Base-by-base conservation (phyloP, 2,797 vertebrate genomes). In the Novumbra hubbsi region DNA sequence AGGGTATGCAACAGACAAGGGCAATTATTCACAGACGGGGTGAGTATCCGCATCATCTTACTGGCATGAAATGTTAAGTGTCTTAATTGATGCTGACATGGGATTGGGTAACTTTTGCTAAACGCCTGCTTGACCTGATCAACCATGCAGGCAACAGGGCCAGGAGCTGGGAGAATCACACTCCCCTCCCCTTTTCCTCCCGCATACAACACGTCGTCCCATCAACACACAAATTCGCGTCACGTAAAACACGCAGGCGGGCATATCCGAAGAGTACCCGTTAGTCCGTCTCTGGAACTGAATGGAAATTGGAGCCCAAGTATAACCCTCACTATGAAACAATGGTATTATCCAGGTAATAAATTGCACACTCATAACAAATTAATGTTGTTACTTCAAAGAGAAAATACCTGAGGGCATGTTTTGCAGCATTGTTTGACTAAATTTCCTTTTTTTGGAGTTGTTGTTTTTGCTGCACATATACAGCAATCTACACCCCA, bases 401-500 rank as follows among this genome's bases (percentile, higher is more conserved):
- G 63, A 21, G 4, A 38, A 52, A 45, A 62, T 21, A 6, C 52
- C 65, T 72, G 71, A 70, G 8, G 72, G 76, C 82, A 71, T 65
- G 83, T 81, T 67, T 62, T 77, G 79, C 55, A 57, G 21, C 63
- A 50, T 62, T 76, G 30, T 81, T 50, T n/a, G 21, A 34, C 55
- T 73, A 70, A 28, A 24, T 11, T 69, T 2, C 3, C 15, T 19
- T 15, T 73, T 21, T 41, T 45, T 45, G 5, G n/a, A n/a, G n/a
- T n/a, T n/a, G 5, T 38, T 38, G 5, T 7, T 45, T 41, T 21
- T 57, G 38, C 60, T 24, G 48, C 73, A 82, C 71, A 73, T 73
- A 34, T 84, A 82, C 70, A 81, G 71, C 78, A 72, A 76, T 84
- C 85, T 83, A 91, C 92, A 88, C 92, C 92, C 90, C 92, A 86